Percentiles rank a stretch among this genome's conserved stretches.
Evolutionary conservation across 2,797 vertebrate genomes (phyloP).

Genomic region (Danio tinwini): DNA sequence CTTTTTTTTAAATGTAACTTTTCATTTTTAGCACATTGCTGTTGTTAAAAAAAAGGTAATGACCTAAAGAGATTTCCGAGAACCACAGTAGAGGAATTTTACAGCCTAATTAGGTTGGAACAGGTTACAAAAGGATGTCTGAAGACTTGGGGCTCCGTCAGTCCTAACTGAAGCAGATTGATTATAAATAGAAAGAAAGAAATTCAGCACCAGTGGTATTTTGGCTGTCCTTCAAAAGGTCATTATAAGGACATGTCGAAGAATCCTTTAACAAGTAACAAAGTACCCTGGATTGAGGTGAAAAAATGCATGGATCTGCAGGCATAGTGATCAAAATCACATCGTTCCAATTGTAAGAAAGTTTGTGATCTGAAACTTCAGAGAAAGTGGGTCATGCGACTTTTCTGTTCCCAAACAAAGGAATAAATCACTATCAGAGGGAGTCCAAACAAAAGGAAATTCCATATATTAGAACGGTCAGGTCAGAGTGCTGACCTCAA

Average conservation of each 20-base stretch:
- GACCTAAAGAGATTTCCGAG: too few relatives aligned
- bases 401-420: constrained; percentile 16
- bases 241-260: constrained; percentile 23
- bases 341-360: background rate
- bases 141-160: constrained; percentile 24
- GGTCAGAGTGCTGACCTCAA: constrained; percentile 21
- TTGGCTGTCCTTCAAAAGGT: constrained; percentile 15
- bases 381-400: background rate
- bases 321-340: background rate
- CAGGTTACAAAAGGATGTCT: constrained; percentile 15
- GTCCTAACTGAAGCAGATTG: constrained; percentile 8
- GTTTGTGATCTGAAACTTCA: background rate
- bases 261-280: background rate
- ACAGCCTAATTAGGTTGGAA: constrained; percentile 12
- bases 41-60: too few relatives aligned
- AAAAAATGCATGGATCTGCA: background rate
- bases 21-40: too few relatives aligned
- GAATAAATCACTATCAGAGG: background rate
- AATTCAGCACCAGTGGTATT: background rate
- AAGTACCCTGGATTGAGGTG: background rate
- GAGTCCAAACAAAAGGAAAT: background rate
- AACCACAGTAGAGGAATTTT: background rate
- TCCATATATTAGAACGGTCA: constrained; percentile 4
- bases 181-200: background rate
- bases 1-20: too few relatives aligned